Evolutionary conservation across 2,888 invertebrate species (phyloP).

Genomic region (Idaea straminata): DNA sequence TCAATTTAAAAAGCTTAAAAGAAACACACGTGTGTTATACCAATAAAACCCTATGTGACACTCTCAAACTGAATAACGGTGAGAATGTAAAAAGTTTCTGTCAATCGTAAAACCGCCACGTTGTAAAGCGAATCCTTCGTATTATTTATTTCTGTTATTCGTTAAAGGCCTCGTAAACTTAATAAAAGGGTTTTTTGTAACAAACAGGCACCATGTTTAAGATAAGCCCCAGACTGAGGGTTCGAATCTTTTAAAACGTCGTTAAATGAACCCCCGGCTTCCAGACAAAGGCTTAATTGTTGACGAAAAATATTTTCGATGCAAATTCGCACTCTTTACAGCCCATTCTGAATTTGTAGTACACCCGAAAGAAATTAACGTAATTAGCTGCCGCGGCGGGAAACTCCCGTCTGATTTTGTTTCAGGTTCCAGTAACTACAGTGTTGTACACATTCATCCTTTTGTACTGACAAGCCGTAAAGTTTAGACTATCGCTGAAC

Average conservation of each 20-base stretch:
- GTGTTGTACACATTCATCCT: not conserved
- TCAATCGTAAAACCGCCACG: slow-evolving; percentile 56
- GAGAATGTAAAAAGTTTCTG: slow-evolving; percentile 59
- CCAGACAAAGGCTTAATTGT: slow-evolving; percentile 77
- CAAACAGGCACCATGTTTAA: slow-evolving; percentile 68
- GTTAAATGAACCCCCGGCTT: slow-evolving; percentile 73
- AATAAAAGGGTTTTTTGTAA: slow-evolving; percentile 76
- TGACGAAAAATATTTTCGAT: slow-evolving; percentile 78
- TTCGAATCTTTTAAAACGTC: slow-evolving; percentile 78
- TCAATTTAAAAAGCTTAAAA: not conserved
- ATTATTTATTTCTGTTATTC: slow-evolving; percentile 78
- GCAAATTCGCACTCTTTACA: slow-evolving; percentile 77
- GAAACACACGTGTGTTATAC: slow-evolving; percentile 13
- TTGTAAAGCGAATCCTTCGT: slow-evolving; percentile 57
- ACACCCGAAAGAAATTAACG: slow-evolving; percentile 68
- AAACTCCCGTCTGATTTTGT: slow-evolving; percentile 47
- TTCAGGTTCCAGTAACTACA: slow-evolving; percentile 6
- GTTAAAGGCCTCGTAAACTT: slow-evolving; percentile 75
- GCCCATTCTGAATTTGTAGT: slow-evolving; percentile 76
- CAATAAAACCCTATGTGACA: slow-evolving; percentile 30
- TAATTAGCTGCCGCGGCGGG: slow-evolving; percentile 62
- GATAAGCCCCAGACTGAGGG: slow-evolving; percentile 70
- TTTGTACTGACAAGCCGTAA: not conserved
- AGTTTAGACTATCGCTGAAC: no score
- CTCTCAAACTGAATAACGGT: slow-evolving; percentile 33